These are phyloP conservation scores for Drosophila lowei DNA, from an alignment of 1,140 invertebrate species.

Conservation along the genomic window DNA sequence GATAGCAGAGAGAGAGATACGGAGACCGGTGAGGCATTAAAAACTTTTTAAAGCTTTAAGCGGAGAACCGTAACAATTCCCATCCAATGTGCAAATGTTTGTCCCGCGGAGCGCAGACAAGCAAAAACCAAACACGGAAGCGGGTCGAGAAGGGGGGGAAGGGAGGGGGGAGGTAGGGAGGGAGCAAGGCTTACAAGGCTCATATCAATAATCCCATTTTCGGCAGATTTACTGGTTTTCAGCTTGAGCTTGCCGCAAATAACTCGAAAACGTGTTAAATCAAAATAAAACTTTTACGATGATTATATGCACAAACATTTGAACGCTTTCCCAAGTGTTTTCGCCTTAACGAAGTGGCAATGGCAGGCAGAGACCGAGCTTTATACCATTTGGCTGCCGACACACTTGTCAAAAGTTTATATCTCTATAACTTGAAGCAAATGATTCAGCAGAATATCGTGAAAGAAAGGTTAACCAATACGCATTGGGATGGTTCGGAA, in stretches of 20 bases:
- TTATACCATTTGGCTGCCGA: no score
- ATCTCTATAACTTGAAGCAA: no score
- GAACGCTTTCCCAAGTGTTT: no score
- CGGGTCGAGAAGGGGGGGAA: neutral
- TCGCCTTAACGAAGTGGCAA: no score
- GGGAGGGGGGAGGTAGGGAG: no score
- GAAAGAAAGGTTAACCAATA: no score
- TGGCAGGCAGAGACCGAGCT: no score
- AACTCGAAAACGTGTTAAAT: conserved; percentile 6
- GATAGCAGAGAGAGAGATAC: neutral
- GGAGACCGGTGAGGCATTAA: conserved; percentile 39
- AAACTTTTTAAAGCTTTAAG: conserved; percentile 79
- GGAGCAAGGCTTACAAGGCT: conserved; percentile 47
- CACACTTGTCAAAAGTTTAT: no score
- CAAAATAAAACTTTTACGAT: conserved; percentile 16
- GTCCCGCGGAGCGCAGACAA: neutral
- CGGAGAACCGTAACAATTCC: conserved; percentile 24
- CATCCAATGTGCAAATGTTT: conserved; percentile 50
- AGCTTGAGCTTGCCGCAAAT: conserved; percentile 27
- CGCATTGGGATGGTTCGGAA: no score
- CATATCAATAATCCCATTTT: conserved; percentile 79
- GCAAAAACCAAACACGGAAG: conserved; percentile 13
- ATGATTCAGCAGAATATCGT: no score
- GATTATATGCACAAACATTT: no score
- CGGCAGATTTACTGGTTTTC: conserved; percentile 37